Evolutionary conservation across 1,140 invertebrate species (phyloP).

Genomic region (Apis cerana): DNA sequence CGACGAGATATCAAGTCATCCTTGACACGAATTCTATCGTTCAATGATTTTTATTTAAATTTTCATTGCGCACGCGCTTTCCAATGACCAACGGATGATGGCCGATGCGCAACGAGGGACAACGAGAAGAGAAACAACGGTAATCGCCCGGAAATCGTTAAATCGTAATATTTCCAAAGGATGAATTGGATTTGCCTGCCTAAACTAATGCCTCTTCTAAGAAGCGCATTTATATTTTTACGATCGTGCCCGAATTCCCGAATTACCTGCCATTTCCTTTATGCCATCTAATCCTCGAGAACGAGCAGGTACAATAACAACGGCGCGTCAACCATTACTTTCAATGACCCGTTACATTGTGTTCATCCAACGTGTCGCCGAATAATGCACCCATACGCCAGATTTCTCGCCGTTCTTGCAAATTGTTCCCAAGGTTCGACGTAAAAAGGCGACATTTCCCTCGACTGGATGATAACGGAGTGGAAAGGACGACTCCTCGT

Average conservation of each 20-base stretch:
- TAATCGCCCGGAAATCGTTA: slow-evolving; percentile 3
- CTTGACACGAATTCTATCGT: slow-evolving; percentile 18
- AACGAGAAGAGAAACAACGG: not conserved
- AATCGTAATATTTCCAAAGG: not conserved
- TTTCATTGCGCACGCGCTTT: not conserved
- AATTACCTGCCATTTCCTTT: not conserved
- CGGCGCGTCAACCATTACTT: slow-evolving; percentile 20
- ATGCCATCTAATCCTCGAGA: not conserved
- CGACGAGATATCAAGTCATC: not conserved
- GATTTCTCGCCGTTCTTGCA: not conserved
- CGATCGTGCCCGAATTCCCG: not conserved
- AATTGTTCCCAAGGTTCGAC: not conserved
- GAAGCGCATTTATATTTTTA: slow-evolving; percentile 35
- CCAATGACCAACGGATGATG: not conserved
- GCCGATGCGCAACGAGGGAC: not conserved
- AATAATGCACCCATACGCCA: not conserved
- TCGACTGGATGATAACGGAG: not conserved
- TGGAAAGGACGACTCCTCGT: no score
- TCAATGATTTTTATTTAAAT: slow-evolving; percentile 8
- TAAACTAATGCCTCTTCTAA: slow-evolving; percentile 23
- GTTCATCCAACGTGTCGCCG: no score
- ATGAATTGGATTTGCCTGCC: not conserved
- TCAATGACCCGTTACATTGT: slow-evolving; percentile 34
- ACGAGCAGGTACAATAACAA: not conserved
- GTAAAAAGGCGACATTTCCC: not conserved